Base-by-base conservation (phyloP, 2,113 vertebrate genomes). In the Trogon melanurus region DNA sequence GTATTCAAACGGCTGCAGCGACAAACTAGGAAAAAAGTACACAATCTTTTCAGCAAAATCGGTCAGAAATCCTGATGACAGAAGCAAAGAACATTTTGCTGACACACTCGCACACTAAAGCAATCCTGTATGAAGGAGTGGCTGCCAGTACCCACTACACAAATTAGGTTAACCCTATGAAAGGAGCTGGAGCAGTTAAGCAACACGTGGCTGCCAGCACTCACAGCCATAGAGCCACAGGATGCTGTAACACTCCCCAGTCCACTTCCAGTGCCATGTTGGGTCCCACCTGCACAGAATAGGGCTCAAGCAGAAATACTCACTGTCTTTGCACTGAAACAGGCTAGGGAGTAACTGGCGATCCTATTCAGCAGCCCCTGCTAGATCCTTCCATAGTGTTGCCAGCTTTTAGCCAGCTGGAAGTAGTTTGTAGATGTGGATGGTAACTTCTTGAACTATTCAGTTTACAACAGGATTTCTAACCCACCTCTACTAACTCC, bases 1-100 rank as follows among this genome's bases (percentile, higher is more conserved):
- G 95, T 99, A 99, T 80, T 98, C 98, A 87, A 99, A 99, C 1
- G 99, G 99, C 97, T 99, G 99, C 54, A 99, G 98, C 62, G 99
- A 99, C 93, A 99, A 98, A 92, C 99, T 99, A 89, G 87, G 51
- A 76, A 79, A 70, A 57, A 96, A 92, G 27, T 19, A 70, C 26
- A 81, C 7, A 22, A 6, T 26, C 25, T 22, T 53, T 57, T 96
- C 25, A 91, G 79, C 41, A 94, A 94, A 73, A 56, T 22, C 64
- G 76, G n/a, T 17, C 45, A 16, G 62, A 91, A 95, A 78, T 38
- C 44, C 38, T 0, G 1, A 44, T 13, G n/a, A 75, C 48, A 79
- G 47, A 72, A 70, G 41, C 16, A 75, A 93, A 7, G 9, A 56
- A 71, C 19, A 11, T 12, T 12, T 38, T 56, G 61, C 48, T 51